Base-by-base conservation (phyloP, 2,113 vertebrate species). In the Chaetodon trifascialis region DNA sequence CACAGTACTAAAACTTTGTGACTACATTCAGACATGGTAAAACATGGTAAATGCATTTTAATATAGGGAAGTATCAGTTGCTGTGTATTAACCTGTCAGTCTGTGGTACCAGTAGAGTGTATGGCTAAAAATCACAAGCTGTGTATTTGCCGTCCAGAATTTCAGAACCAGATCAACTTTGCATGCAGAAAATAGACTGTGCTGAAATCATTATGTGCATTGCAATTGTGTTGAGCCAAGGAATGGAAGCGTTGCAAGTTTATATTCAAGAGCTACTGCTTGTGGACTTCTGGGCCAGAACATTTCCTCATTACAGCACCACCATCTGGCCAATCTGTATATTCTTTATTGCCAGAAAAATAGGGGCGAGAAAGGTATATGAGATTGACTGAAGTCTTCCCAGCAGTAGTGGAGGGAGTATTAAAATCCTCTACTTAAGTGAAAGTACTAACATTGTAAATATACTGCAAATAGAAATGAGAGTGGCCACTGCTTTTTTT, bases 251-350 rank as follows among this genome's bases (percentile, higher is more conserved):
- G 2, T 4, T 40, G 7, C 11, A 46, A 38, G 3, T 46, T 23
- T 6, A 21, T 5, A 30, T 21, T 15, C 5, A 34, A 46, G 8
- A 42, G n/a, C 17, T 25, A 5, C 9, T 30, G 17, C 16, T 44
- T 30, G n/a, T 51, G 14, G 0, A 52, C 12, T 6, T 54, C 7
- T 64, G 47, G 36, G 4, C 5, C 9, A 21, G 25, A 58, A 51
- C 17, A 73, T 51, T 25, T 5, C 47, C 63, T 44, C 42, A 30
- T 54, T 15, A 58, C 9, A 68, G 70, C 76, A 56, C 82, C 70
- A 64, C 70, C 76, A 64, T 79, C 64, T 69, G 76, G 56, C 23
- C 7, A 4, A 69, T 42, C 5, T 42, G 25, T 55, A 23, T 40
- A 30, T 2, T 30, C n/a, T 11, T 21, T 55, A 51, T 73, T 34